Conservation (phyloP, 2,113 vertebrate genomes). For the Anseranas semipalmata region DNA sequence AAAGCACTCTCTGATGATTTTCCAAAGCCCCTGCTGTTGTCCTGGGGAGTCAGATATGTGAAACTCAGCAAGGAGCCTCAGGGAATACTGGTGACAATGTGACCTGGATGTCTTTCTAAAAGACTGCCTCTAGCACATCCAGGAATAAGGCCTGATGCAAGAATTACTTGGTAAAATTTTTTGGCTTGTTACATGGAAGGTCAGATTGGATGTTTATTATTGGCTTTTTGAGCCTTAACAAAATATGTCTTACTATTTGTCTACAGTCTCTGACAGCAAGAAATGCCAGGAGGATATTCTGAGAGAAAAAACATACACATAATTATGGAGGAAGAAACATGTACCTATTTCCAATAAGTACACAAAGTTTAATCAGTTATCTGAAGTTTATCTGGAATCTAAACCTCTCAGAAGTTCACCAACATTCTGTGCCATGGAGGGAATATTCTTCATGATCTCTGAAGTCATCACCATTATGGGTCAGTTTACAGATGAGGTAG, state of each 20-base stretch:
- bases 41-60: background rate
- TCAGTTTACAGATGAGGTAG: background rate
- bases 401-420: background rate
- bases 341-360: background rate
- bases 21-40: background rate
- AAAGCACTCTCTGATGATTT: background rate
- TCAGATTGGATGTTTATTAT: background rate
- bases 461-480: rapidly evolving
- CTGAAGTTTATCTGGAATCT: background rate
- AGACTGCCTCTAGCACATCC: background rate
- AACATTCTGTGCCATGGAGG: background rate
- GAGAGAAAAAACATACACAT: background rate
- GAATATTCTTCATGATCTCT: background rate
- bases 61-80: background rate
- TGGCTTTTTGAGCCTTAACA: background rate
- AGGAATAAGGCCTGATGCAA: background rate
- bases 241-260: background rate
- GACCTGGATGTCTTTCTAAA: background rate
- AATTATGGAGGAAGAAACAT: background rate
- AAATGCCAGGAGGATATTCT: background rate
- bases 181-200: background rate
- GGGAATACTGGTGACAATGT: background rate
- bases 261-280: background rate
- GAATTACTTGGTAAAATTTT: background rate
- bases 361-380: background rate